A percentile compares a stretch with the other conserved stretches of the same genome.
Conservation (phyloP, 2,888 invertebrate genomes). For the Sphaeridia pumilis region DNA sequence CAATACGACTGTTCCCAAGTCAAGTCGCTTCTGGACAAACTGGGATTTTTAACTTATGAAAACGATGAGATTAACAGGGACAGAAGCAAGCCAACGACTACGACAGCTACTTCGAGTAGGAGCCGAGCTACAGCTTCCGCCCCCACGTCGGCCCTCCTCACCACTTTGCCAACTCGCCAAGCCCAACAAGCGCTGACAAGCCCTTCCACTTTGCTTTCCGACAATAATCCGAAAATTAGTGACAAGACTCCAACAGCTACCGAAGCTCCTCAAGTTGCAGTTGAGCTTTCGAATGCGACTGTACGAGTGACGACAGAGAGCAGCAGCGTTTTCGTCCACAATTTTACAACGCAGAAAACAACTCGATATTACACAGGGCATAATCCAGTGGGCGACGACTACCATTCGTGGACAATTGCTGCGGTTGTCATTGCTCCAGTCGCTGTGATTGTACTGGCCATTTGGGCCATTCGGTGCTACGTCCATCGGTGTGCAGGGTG, state of each 20-base stretch:
- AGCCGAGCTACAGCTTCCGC: no score
- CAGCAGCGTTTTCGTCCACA: no score
- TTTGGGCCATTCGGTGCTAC: slow-evolving; percentile 10
- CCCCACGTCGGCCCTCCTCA: no score
- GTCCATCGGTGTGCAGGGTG: slow-evolving; percentile 4
- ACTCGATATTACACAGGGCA: slow-evolving; percentile 4
- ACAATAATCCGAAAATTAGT: no score
- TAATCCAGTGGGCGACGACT: neutral
- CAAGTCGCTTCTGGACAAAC: slow-evolving; percentile 15
- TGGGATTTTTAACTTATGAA: slow-evolving; percentile 20
- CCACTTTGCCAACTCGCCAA: no score
- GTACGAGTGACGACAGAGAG: no score
- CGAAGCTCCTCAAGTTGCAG: no score
- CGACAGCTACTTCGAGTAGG: neutral
- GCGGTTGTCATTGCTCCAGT: slow-evolving; percentile 10
- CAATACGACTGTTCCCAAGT: slow-evolving; percentile 25
- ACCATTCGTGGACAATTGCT: slow-evolving; percentile 4
- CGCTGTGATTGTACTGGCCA: slow-evolving; percentile 6
- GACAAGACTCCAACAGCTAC: no score
- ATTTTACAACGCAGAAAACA: no score
- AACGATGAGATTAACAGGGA: slow-evolving; percentile 3
- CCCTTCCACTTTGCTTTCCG: no score
- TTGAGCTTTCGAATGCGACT: no score
- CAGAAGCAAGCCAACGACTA: neutral
- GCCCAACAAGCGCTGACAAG: no score